These are phyloP conservation scores for Calephelis virginiensis DNA, from an alignment of 1,140 invertebrate species.

Conservation along the genomic window DNA sequence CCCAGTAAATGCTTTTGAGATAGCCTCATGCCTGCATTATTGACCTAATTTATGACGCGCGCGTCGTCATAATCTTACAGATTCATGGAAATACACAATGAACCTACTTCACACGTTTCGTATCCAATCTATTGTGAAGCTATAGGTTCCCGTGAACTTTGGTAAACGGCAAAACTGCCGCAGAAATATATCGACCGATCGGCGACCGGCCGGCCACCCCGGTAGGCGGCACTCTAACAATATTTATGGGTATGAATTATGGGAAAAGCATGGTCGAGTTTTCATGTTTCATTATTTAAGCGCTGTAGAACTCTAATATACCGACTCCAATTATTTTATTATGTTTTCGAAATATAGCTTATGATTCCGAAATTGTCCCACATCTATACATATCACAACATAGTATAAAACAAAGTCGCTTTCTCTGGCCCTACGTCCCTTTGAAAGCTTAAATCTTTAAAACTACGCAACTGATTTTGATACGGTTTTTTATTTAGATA, in stretches of 20 bases:
- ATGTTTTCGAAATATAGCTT: no score
- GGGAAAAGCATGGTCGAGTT: conserved; percentile 31
- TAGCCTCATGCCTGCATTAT: background rate
- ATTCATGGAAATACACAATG: conserved; percentile 6
- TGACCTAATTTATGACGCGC: conserved; percentile 16
- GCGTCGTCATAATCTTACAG: conserved; percentile 9
- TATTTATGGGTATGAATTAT: conserved; percentile 43
- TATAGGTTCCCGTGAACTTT: conserved; percentile 18
- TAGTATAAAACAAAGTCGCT: no score
- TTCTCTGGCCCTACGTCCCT: no score
- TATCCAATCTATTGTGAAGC: conserved; percentile 13
- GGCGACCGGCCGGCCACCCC: conserved; percentile 32
- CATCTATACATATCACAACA: no score
- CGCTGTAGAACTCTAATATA: no score
- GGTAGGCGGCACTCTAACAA: conserved; percentile 34
- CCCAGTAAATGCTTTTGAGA: background rate
- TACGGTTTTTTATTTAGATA: no score
- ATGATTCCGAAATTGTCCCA: no score
- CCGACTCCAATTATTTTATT: no score
- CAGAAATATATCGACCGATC: conserved; percentile 72
- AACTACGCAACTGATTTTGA: no score
- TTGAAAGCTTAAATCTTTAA: no score
- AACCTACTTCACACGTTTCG: conserved; percentile 4
- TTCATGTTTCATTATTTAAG: background rate
- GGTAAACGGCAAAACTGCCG: conserved; percentile 59